Evolutionary conservation across 2,888 invertebrate species (phyloP).

Genomic region (Phrixothrix hirtus): DNA sequence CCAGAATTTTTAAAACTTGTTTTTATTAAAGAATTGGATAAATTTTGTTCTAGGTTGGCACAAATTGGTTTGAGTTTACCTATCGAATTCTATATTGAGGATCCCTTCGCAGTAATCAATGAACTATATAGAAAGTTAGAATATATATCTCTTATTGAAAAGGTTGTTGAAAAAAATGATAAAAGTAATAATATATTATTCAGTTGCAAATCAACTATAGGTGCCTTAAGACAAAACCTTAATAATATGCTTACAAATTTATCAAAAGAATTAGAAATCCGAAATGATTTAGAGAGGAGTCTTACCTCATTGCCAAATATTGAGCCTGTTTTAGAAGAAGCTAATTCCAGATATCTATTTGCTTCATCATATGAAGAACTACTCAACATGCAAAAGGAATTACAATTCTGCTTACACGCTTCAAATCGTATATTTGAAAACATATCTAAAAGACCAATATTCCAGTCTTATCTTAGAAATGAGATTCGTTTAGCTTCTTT

Average conservation of each 20-base stretch:
- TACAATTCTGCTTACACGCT: not conserved
- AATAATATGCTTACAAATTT: not conserved
- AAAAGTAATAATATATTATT: conserved; percentile 12
- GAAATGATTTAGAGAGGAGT: not conserved
- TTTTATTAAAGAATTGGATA: too few species aligned
- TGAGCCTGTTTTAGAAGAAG: not conserved
- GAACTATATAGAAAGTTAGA: too few species aligned
- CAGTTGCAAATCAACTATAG: too few species aligned
- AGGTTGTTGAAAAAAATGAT: conserved; percentile 6
- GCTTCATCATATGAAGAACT: conserved; percentile 2
- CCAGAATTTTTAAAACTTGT: too few species aligned
- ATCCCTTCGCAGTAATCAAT: too few species aligned
- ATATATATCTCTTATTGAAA: conserved; percentile 10
- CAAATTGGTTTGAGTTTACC: too few species aligned
- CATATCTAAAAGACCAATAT: not conserved
- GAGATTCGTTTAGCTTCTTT: not conserved
- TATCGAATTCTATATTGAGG: too few species aligned
- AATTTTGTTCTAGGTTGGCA: too few species aligned
- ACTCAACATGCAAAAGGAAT: not conserved
- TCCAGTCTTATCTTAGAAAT: not conserved
- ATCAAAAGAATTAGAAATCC: not conserved
- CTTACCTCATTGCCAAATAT: not conserved
- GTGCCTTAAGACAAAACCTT: not conserved
- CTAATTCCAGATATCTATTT: not conserved
- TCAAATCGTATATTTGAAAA: not conserved